These are phyloP conservation scores for Drosophila sulfurigaster DNA, from an alignment of 1,140 invertebrate species.

Conservation along the genomic window DNA sequence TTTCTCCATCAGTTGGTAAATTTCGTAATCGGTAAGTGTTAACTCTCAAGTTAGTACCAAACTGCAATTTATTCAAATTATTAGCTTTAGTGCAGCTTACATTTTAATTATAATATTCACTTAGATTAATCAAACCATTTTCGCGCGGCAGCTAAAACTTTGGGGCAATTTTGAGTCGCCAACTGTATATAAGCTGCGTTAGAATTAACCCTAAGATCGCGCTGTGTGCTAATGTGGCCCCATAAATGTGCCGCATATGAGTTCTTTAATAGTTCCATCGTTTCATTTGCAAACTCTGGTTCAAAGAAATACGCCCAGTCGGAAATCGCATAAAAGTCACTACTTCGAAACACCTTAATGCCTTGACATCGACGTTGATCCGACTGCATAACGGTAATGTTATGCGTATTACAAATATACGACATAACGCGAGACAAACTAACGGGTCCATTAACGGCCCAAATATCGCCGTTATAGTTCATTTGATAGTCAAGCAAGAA, in stretches of 20 bases:
- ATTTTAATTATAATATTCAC: too few species aligned
- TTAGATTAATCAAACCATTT: conserved; percentile 11
- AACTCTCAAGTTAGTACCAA: too few species aligned
- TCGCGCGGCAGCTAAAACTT: background rate
- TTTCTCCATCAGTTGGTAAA: too few species aligned
- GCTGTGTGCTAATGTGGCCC: background rate
- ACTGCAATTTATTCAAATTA: too few species aligned
- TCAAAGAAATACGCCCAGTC: conserved; percentile 14
- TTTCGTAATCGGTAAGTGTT: too few species aligned
- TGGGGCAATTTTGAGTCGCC: conserved; percentile 12
- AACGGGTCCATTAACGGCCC: conserved; percentile 59
- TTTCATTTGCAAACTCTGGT: background rate
- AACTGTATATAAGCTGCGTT: conserved; percentile 19
- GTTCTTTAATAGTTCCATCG: background rate
- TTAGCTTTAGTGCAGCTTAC: too few species aligned
- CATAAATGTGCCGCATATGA: conserved; percentile 18
- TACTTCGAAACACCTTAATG: background rate
- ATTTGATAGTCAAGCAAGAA: background rate
- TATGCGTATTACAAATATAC: background rate
- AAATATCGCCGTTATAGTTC: conserved; percentile 78
- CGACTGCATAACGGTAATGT: background rate
- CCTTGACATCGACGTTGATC: background rate
- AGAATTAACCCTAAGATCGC: conserved; percentile 3
- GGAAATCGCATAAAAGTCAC: conserved; percentile 4
- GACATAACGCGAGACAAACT: background rate